A percentile compares a stretch with the other conserved stretches of the same genome.
These are phyloP conservation scores for Actinemys pallida DNA, from an alignment of 2,113 vertebrate species.

Conservation along the genomic window DNA sequence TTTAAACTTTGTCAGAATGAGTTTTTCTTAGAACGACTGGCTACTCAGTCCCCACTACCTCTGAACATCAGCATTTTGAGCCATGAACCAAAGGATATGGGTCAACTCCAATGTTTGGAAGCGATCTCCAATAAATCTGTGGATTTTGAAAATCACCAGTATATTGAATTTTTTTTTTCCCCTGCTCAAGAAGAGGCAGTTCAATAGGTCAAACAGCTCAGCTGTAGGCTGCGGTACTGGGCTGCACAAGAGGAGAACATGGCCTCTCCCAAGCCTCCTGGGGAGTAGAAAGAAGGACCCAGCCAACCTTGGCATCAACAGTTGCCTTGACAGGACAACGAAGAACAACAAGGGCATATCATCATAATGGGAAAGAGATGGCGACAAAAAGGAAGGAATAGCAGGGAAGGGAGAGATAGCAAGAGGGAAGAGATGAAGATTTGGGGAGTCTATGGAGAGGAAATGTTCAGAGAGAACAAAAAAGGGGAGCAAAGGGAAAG, in stretches of 20 bases:
- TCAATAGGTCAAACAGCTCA: not conserved
- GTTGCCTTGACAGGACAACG: not conserved
- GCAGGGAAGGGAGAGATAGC: not conserved
- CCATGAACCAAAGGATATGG: not conserved
- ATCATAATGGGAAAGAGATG: not conserved
- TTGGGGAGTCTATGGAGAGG: not conserved
- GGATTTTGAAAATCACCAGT: rapidly evolving
- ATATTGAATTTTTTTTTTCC: not conserved
- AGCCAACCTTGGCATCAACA: not conserved
- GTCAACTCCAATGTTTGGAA: not conserved
- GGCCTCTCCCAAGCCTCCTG: not conserved
- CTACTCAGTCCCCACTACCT: not conserved
- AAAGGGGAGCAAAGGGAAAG: not conserved
- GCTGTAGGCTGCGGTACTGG: rapidly evolving
- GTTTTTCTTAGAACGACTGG: not conserved
- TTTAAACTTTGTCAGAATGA: not conserved
- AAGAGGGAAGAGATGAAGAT: not conserved
- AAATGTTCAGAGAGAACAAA: not conserved
- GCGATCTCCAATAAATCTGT: not conserved
- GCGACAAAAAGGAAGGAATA: not conserved
- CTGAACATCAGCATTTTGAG: not conserved
- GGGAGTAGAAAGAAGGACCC: not conserved
- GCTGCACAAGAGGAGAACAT: not conserved
- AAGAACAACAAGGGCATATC: not conserved
- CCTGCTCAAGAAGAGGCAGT: not conserved